phyloP scores from a whole-genome alignment of 2,113 vertebrate species.

The Actenoides hombroni region DNA sequence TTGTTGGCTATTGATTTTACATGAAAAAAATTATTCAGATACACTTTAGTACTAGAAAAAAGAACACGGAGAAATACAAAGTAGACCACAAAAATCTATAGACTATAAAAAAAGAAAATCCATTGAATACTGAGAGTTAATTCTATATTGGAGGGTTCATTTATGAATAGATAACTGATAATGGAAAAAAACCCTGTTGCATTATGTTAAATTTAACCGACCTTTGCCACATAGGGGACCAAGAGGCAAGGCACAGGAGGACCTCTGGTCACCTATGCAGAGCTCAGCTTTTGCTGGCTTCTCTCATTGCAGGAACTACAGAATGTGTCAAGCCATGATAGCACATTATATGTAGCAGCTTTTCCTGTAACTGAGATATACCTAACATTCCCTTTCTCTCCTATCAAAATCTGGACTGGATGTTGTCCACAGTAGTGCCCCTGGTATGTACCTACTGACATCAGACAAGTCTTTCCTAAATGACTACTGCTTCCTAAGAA shows the following conservation, averaged over 20 bases:
- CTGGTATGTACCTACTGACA: neutral
- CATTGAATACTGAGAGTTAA: neutral
- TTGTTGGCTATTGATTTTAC: constrained; percentile 14
- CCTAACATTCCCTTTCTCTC: neutral
- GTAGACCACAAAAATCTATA: neutral
- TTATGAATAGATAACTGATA: neutral
- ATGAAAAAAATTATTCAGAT: neutral
- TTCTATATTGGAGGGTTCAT: neutral
- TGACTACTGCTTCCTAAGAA: neutral
- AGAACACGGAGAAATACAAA: neutral
- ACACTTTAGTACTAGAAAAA: neutral
- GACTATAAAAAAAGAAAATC: neutral
- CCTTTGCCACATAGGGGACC: neutral
- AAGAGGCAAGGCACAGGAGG: neutral
- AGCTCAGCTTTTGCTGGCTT: neutral
- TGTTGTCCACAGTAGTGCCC: rapidly evolving
- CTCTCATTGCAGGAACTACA: neutral
- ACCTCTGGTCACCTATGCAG: neutral
- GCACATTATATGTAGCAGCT: neutral
- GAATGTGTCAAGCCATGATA: neutral
- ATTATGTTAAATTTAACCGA: neutral
- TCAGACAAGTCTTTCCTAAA: neutral
- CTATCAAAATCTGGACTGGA: rapidly evolving
- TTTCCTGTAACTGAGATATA: neutral
- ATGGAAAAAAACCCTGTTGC: neutral